These are phyloP conservation scores for Cantharis lateralis DNA, from an alignment of 2,888 invertebrate genomes.

Conservation along the genomic window DNA sequence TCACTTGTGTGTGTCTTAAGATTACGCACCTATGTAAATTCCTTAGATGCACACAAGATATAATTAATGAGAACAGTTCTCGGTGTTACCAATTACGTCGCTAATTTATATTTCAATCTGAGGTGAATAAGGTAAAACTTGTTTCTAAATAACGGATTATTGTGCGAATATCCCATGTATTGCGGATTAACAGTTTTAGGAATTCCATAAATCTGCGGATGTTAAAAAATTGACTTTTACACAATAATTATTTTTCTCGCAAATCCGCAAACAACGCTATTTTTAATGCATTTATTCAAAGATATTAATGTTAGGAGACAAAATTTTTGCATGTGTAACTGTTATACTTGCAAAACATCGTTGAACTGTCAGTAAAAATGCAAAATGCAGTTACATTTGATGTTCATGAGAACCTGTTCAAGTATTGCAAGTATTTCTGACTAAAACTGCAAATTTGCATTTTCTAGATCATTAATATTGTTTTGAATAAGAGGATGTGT, in stretches of 20 bases:
- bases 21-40: constrained; percentile 22
- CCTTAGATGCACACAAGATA: constrained; percentile 10
- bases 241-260: neutral
- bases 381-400: neutral
- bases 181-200: neutral
- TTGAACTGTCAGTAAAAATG: neutral
- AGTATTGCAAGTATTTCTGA: neutral
- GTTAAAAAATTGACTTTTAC: neutral
- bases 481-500: neutral
- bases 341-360: neutral
- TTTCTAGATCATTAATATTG: neutral
- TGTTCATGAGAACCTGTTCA: neutral
- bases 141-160: neutral
- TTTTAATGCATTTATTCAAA: no score
- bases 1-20: constrained; percentile 30
- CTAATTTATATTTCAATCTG: neutral
- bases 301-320: no score
- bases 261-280: neutral
- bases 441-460: neutral
- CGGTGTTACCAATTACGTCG: neutral
- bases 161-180: neutral
- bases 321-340: neutral
- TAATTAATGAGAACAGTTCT: neutral
- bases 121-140: neutral
- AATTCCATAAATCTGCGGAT: neutral